These are phyloP conservation scores for Pampusana beccarii DNA, from an alignment of 2,113 vertebrate species.

Conservation along the genomic window DNA sequence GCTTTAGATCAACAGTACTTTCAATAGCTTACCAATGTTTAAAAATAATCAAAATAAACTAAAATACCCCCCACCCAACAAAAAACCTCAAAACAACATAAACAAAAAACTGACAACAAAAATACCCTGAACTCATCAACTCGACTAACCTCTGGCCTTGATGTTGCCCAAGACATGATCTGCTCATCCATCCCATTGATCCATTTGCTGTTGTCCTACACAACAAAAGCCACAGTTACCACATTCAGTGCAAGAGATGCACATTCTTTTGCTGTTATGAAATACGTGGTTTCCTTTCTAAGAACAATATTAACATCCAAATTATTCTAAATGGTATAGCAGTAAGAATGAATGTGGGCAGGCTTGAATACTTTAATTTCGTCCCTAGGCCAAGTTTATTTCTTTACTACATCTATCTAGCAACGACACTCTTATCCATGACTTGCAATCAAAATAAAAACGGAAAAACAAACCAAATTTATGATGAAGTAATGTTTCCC, in stretches of 20 bases:
- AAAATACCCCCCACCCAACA: not conserved
- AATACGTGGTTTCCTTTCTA: not conserved
- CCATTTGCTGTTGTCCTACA: constrained; percentile 96
- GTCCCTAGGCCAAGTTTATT: not conserved
- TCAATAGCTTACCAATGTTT: not conserved
- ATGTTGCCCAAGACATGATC: constrained; percentile 98
- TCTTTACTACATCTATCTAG: not conserved
- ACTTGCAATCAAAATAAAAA: not conserved
- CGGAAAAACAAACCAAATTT: not conserved
- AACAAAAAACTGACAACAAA: no score
- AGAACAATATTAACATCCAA: not conserved
- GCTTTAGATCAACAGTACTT: not conserved
- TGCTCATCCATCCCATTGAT: constrained; percentile 94
- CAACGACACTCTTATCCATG: not conserved
- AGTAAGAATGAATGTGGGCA: not conserved
- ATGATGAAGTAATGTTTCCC: not conserved
- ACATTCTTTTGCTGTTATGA: not conserved
- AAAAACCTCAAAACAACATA: not conserved
- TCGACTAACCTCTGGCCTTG: constrained; percentile 89
- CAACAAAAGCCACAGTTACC: not conserved
- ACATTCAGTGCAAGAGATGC: not conserved
- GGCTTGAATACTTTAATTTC: not conserved
- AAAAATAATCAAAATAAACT: not conserved
- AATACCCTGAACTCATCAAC: not conserved
- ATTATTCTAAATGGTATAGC: not conserved